Percentiles rank a stretch among this genome's conserved stretches.
These are phyloP conservation scores for Artibeus jamaicensis DNA, from an alignment of 2,797 vertebrate genomes.

Conservation along the genomic window DNA sequence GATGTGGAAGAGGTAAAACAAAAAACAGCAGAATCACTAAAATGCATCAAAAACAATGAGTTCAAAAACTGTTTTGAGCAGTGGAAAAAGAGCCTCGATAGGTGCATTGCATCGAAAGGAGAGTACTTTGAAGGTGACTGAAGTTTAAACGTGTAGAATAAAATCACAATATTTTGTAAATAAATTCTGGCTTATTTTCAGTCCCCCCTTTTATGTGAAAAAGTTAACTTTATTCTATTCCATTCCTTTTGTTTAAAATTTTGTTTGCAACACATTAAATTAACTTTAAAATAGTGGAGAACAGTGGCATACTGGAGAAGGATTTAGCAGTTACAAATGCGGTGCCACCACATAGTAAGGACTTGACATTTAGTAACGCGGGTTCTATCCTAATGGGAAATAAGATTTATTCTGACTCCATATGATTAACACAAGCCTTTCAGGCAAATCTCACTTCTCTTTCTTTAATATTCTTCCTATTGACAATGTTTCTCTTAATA, in stretches of 20 bases:
- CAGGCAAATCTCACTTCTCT: background rate
- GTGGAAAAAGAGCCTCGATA: too few relatives aligned
- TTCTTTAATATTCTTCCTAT: slow-evolving; percentile 20
- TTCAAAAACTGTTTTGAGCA: too few relatives aligned
- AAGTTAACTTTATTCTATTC: background rate
- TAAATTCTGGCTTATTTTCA: too few relatives aligned
- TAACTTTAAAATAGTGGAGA: background rate
- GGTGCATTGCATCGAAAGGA: too few relatives aligned
- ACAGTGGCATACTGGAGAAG: background rate
- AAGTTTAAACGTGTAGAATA: too few relatives aligned
- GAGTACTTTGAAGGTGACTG: too few relatives aligned
- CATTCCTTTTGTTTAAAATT: background rate
- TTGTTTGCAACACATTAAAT: background rate
- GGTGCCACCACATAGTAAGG: background rate
- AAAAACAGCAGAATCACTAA: background rate
- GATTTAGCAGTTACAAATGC: background rate
- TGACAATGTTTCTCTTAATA: background rate
- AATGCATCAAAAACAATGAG: too few relatives aligned
- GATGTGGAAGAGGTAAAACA: background rate
- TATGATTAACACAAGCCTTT: background rate
- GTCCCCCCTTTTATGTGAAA: background rate
- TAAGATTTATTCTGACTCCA: background rate
- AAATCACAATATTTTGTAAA: too few relatives aligned
- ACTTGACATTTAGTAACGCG: background rate
- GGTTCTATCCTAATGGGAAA: slow-evolving; percentile 25